phyloP scores from a whole-genome alignment of 53 echinoderm and acorn worm genomes.

The Apostichopus leukothele region DNA sequence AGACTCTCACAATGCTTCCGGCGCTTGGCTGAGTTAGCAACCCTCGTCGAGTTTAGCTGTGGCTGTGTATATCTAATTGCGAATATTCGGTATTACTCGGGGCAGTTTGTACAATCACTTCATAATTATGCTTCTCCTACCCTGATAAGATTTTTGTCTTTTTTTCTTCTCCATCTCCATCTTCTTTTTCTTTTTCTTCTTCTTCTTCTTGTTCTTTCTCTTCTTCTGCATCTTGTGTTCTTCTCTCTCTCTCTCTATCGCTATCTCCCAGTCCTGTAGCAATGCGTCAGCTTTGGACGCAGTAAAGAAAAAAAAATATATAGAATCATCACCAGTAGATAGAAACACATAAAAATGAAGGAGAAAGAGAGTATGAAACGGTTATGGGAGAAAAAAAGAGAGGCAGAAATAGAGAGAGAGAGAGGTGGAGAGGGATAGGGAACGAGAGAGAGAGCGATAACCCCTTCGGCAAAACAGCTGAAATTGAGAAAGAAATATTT shows the following conservation, averaged over 20 bases:
- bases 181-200: not conserved
- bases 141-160: conserved; percentile 47
- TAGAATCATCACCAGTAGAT: conserved; percentile 6
- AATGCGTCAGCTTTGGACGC: conserved; percentile 43
- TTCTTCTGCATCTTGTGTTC: no score
- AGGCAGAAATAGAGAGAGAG: not conserved
- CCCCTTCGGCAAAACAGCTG: conserved; percentile 49
- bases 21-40: conserved; percentile 39
- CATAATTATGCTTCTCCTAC: conserved; percentile 50
- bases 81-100: conserved; percentile 43
- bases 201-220: no score
- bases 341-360: not conserved
- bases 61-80: conserved; percentile 48
- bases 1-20: conserved; percentile 12
- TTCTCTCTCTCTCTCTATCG: no score
- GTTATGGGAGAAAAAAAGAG: not conserved
- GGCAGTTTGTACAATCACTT: conserved; percentile 52
- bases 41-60: conserved; percentile 10
- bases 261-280: conserved; percentile 24
- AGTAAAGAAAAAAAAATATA: conserved; percentile 9
- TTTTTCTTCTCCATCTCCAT: not conserved
- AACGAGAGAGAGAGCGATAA: conserved; percentile 17
- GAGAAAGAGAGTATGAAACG: not conserved
- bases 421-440: not conserved
- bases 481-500: conserved; percentile 45